Evolutionary conservation across 64 coral and sea anemone genomes (phyloP).

Genomic region (Stichodactyla helianthus): DNA sequence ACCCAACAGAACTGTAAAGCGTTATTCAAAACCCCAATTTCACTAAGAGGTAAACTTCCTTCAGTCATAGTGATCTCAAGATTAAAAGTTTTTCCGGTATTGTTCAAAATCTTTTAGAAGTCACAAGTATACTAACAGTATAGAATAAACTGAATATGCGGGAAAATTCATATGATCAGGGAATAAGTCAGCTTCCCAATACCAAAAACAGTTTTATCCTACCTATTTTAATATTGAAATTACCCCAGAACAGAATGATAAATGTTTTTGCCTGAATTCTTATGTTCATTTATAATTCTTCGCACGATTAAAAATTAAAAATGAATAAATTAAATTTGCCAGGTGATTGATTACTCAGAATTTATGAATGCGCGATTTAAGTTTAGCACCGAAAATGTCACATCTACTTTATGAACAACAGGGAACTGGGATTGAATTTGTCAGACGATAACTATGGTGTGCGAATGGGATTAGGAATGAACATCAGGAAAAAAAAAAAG

Average conservation of each 20-base stretch:
- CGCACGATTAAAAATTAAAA: not conserved
- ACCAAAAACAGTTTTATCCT: no score
- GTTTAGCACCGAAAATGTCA: not conserved
- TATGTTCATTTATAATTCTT: constrained; percentile 1
- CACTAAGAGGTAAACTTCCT: not conserved
- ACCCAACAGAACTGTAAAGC: no score
- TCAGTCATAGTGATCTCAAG: not conserved
- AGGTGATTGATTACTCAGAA: constrained; percentile 2
- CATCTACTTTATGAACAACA: not conserved
- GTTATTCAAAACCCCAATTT: not conserved
- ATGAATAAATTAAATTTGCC: not conserved
- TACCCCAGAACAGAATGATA: not conserved
- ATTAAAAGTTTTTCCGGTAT: not conserved
- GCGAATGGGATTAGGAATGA: not conserved
- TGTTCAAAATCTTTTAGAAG: not conserved
- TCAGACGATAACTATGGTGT: not conserved
- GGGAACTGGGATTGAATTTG: not conserved
- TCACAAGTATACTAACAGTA: no score
- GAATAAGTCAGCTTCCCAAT: no score
- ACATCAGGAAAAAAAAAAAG: not conserved
- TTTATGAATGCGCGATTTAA: not conserved
- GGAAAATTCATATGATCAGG: no score
- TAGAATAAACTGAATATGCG: no score
- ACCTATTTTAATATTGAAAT: no score
- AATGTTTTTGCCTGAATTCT: not conserved